Evolutionary conservation across 2,888 invertebrate species (phyloP), one percentile per base, ranked within the genome.

Genomic region (Meliscaeva auricollis): DNA sequence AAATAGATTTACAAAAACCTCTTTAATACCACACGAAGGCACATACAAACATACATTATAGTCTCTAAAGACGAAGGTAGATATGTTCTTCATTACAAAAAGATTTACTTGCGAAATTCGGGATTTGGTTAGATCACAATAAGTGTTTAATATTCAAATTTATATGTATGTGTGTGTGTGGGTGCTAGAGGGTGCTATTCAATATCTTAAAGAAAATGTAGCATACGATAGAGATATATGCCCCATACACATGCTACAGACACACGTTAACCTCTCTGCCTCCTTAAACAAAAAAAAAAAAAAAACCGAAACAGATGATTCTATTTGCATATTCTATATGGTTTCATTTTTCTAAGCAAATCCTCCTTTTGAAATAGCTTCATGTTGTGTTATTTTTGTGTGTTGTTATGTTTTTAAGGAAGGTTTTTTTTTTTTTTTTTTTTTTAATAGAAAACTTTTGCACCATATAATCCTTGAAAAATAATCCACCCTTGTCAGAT

Each of bases 101-200:
- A 50, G 50, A 66, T 66, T 66, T 50, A 48, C 66, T 66, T 22
- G 35, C n/a, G 22, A 50, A 50, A 66, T 48, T 66, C n/a, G 35
- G 66, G 66, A 50, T 66, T 66, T 22, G 48, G 48, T 66, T 48
- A 50, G 50, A 66, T 66, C 50, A 50, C 66, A 66, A 66, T 66
- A 66, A 66, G 66, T 66, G 66, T 66, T 66, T 66, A 66, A 66
- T 66, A 66, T 66, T 66, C 66, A 66, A 66, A 66, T 66, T 66
- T 66, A 66, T 66, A 35, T 62, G 22, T 66, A 30, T 17, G 32
- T 15, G 54, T 32, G 38, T 20, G 20, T 7, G 17, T 7, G 46
- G 3, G 46, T 1, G 46, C 1, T 17, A 7, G 35, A 11, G 2
- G 35, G 13, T 35, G 20, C 17, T 20, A 35, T 66, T 50, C 11